Evolutionary conservation across 2,888 invertebrate species (phyloP).

Genomic region (Lottia gigantea): DNA sequence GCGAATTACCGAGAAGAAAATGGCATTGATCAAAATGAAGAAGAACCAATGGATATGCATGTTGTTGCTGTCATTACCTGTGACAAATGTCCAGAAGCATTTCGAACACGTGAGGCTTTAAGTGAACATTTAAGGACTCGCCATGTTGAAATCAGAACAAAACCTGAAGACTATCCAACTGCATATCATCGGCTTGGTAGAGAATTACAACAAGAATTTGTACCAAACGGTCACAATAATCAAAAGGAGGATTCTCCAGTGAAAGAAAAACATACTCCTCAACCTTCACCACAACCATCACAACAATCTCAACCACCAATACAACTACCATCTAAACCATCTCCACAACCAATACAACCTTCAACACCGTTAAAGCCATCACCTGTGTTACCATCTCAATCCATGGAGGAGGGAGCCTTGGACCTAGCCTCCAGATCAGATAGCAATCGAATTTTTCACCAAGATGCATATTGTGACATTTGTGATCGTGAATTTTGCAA

Average conservation of each 20-base stretch:
- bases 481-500: constrained; percentile 99
- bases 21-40: constrained; percentile 38
- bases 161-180: constrained; percentile 55
- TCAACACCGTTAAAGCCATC: constrained; percentile 13
- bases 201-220: constrained; percentile 74
- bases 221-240: constrained; percentile 48
- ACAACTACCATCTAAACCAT: background rate
- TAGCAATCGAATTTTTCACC: constrained; percentile 82
- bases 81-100: constrained; percentile 37
- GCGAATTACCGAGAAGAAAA: constrained; percentile 24
- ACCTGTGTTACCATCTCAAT: constrained; percentile 19
- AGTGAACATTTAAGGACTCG: constrained; percentile 30
- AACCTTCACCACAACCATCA: constrained; percentile 12
- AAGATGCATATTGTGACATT: constrained; percentile 95
- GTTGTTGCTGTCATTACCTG: constrained; percentile 32
- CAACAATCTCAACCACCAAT: constrained; percentile 13
- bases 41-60: constrained; percentile 42
- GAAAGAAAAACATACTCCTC: constrained; percentile 15
- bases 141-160: constrained; percentile 20
- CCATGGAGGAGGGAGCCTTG: constrained; percentile 28
- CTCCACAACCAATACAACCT: constrained; percentile 17
- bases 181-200: constrained; percentile 83
- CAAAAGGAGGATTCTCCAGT: constrained; percentile 21
- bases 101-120: constrained; percentile 31
- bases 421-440: constrained; percentile 21